These are phyloP conservation scores for Periophthalmus modestus DNA, from an alignment of 2,113 vertebrate genomes.

Conservation along the genomic window DNA sequence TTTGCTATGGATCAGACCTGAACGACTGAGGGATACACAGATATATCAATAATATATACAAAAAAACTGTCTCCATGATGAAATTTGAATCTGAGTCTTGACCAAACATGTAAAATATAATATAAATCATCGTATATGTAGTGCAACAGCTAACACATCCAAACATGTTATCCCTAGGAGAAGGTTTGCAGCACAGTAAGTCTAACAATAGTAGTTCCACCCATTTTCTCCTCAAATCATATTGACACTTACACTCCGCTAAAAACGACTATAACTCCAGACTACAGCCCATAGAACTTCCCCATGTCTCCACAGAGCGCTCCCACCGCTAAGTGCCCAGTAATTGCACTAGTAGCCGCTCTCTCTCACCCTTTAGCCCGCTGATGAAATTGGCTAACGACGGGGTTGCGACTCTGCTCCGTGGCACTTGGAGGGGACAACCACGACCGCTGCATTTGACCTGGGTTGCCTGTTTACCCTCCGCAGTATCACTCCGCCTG, in stretches of 20 bases:
- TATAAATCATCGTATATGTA: too few species aligned
- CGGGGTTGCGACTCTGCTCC: conserved; percentile 57
- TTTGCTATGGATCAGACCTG: too few species aligned
- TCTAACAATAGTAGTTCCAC: not conserved
- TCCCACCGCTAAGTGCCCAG: conserved; percentile 45
- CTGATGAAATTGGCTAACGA: conserved; percentile 68
- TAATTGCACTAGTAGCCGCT: conserved; percentile 58
- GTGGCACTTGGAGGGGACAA: conserved; percentile 41
- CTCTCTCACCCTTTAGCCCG: conserved; percentile 59
- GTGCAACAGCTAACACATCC: too few species aligned
- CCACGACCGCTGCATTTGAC: conserved; percentile 50
- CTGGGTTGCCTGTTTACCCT: conserved; percentile 74
- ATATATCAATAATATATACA: too few species aligned
- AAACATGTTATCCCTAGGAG: too few species aligned
- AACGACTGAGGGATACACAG: too few species aligned
- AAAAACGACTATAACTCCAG: not conserved
- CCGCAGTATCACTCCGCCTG: conserved; percentile 17
- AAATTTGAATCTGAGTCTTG: too few species aligned
- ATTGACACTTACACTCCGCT: not conserved
- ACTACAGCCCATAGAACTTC: not conserved
- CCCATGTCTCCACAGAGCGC: not conserved
- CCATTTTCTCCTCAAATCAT: not conserved
- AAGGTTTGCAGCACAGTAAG: too few species aligned
- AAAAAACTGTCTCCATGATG: too few species aligned
- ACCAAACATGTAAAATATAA: too few species aligned